phyloP scores from a whole-genome alignment of 30 jellyfish, hydroid and myxozoan genomes.

The Turritopsis rubra region DNA sequence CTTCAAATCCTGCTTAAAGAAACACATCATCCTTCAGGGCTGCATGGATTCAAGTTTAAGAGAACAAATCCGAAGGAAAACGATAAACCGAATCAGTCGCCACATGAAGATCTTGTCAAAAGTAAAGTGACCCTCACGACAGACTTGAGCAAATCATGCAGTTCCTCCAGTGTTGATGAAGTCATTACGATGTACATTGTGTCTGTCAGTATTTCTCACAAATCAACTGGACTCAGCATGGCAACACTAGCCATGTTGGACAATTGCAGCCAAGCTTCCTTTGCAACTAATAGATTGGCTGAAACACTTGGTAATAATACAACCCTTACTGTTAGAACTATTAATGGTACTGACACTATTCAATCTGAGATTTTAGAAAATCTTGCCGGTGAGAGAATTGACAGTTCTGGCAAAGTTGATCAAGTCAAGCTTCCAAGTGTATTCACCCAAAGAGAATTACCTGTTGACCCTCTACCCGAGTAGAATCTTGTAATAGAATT shows the following conservation, averaged over 20 bases:
- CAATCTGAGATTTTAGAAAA: not conserved
- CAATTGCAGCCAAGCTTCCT: conserved; percentile 41
- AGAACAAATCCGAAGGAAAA: not conserved
- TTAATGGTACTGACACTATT: not conserved
- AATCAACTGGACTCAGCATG: not conserved
- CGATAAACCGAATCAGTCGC: not conserved
- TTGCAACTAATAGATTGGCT: conserved; percentile 20
- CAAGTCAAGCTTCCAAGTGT: not conserved
- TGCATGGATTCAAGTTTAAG: conserved; percentile 21
- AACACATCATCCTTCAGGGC: conserved; percentile 27
- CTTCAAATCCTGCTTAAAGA: not conserved
- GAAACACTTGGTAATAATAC: conserved; percentile 13
- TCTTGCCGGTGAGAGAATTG: not conserved
- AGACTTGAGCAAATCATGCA: not conserved
- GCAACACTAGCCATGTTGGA: conserved; percentile 27
- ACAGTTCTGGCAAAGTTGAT: not conserved
- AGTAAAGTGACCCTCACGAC: no score
- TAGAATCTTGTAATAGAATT: conserved; percentile 4
- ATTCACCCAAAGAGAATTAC: conserved; percentile 20
- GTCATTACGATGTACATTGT: conserved; percentile 32
- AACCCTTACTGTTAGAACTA: conserved; percentile 18
- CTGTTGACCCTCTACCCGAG: conserved; percentile 9
- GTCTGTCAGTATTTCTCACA: conserved; percentile 27
- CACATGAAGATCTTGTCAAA: not conserved
- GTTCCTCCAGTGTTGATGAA: not conserved